phyloP scores from a whole-genome alignment of 1,140 invertebrate genomes.

The Meloidogyne chitwoodi region DNA sequence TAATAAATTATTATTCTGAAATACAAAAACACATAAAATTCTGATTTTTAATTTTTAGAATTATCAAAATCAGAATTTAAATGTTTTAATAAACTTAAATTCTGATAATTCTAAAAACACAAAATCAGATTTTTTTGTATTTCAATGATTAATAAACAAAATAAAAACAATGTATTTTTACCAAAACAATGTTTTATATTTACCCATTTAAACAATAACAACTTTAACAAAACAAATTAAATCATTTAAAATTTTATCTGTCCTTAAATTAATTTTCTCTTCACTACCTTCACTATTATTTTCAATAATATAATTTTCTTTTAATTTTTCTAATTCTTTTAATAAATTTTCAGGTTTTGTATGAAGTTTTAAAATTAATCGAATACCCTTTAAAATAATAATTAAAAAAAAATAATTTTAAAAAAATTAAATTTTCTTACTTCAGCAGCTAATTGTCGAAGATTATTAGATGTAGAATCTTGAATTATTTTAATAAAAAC shows the following conservation, averaged over 20 bases:
- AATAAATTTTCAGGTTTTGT: slow-evolving; percentile 47
- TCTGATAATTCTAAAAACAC: too few relatives aligned
- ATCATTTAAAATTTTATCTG: slow-evolving; percentile 16
- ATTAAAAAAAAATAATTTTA: slow-evolving; percentile 1
- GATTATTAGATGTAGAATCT: slow-evolving; percentile 37
- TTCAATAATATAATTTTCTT: neutral
- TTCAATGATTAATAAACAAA: too few relatives aligned
- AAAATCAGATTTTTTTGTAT: too few relatives aligned
- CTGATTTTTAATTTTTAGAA: too few relatives aligned
- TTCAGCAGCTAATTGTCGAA: slow-evolving; percentile 33
- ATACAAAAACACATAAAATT: too few relatives aligned
- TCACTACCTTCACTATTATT: neutral
- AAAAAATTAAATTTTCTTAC: too few relatives aligned
- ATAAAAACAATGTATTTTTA: too few relatives aligned
- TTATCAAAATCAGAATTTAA: too few relatives aligned
- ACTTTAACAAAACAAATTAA: slow-evolving; percentile 3
- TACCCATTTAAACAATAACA: too few relatives aligned
- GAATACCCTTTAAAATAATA: slow-evolving; percentile 15
- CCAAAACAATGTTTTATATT: too few relatives aligned
- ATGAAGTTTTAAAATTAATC: slow-evolving; percentile 24
- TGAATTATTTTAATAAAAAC: slow-evolving; percentile 72
- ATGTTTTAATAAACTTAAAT: too few relatives aligned
- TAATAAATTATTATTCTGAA: too few relatives aligned
- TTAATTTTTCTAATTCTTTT: slow-evolving; percentile 43
- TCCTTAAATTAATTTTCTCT: slow-evolving; percentile 3